phyloP scores from a whole-genome alignment of 2,888 invertebrate genomes.

The Plemyria rubiginata region DNA sequence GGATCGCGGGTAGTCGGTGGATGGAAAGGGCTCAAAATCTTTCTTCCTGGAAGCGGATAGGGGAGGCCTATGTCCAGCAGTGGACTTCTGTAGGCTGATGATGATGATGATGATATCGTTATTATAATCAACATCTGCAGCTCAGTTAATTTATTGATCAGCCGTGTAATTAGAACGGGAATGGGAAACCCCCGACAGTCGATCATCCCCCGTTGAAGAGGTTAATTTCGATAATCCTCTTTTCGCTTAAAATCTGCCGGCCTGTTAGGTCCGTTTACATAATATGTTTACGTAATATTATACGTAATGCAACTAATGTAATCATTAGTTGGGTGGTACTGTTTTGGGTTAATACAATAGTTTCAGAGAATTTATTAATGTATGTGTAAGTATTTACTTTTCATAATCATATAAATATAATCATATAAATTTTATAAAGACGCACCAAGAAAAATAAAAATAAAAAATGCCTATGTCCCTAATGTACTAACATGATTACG shows the following conservation, averaged over 20 bases:
- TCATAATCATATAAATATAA: too few species aligned
- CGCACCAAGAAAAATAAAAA: too few species aligned
- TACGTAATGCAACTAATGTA: conserved; percentile 39
- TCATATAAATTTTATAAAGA: too few species aligned
- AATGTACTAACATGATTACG: too few species aligned
- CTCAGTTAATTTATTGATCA: conserved; percentile 40
- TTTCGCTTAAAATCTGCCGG: conserved; percentile 50
- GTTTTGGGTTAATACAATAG: not conserved
- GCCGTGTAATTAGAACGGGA: conserved; percentile 40
- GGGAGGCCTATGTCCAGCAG: too few species aligned
- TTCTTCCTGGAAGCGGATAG: too few species aligned
- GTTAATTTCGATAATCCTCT: conserved; percentile 81
- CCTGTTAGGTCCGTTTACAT: conserved; percentile 25
- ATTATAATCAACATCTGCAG: conserved; percentile 19
- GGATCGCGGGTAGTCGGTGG: too few species aligned
- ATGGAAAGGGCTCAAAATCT: too few species aligned
- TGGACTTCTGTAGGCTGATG: too few species aligned
- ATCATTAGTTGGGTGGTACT: conserved; percentile 47
- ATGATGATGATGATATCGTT: too few species aligned
- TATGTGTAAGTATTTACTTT: not conserved
- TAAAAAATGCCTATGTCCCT: too few species aligned
- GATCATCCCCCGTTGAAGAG: conserved; percentile 75
- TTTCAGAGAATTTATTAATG: conserved; percentile 3
- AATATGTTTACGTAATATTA: too few species aligned
- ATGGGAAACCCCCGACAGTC: conserved; percentile 62